Percentiles rank a stretch among this genome's conserved stretches.
Evolutionary conservation across 2,888 invertebrate genomes (phyloP).

Genomic region (Drosophila neotestacea): DNA sequence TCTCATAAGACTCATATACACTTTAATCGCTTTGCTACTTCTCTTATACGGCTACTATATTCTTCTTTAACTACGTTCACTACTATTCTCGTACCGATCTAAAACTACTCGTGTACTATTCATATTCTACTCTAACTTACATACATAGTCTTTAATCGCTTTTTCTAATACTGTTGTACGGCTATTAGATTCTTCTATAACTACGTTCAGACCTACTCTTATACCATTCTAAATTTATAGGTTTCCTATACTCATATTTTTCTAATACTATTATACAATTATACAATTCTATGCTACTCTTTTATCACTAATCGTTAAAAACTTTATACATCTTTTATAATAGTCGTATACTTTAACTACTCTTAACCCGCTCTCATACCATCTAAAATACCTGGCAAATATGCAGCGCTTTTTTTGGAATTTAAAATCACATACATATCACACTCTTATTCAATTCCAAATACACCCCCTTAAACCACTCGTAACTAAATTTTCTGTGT

Average conservation of each 20-base stretch:
- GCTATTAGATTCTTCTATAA: too few relatives aligned
- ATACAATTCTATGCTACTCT: not conserved
- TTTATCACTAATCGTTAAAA: too few relatives aligned
- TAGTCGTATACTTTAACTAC: not conserved
- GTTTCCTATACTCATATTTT: not conserved
- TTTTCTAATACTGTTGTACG: too few relatives aligned
- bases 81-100: not conserved
- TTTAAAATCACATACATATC: not conserved
- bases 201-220: slow-evolving; percentile 5
- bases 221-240: not conserved
- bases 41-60: too few relatives aligned
- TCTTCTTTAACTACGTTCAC: not conserved
- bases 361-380: not conserved
- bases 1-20: not conserved
- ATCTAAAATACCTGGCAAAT: slow-evolving; percentile 1
- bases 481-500: not conserved
- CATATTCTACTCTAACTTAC: not conserved
- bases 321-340: not conserved
- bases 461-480: not conserved
- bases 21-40: too few relatives aligned
- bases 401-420: too few relatives aligned
- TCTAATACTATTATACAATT: not conserved
- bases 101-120: not conserved
- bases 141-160: too few relatives aligned
- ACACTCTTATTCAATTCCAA: not conserved